Evolutionary conservation across 1,140 invertebrate species (phyloP), one percentile per base, ranked within the genome.

Genomic region (Cataglyphis hispanica): DNA sequence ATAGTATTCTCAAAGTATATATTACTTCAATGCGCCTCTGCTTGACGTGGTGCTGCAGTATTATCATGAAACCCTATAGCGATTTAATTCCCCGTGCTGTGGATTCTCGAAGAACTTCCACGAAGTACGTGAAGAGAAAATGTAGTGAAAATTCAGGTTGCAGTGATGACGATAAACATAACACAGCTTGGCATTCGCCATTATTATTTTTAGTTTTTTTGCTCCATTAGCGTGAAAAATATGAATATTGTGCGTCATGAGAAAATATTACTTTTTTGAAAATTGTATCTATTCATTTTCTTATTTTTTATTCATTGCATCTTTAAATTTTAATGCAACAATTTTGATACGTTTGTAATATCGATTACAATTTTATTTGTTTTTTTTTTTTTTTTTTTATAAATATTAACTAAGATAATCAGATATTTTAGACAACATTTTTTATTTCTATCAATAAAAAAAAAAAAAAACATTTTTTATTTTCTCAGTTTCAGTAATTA

Each of bases 21-120:
- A 34, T 50, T 46, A 46, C 16, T 50, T 67, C 13, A 22, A 67
- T 5, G 7, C 2, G 1, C 61, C 19, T 70, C 19, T 67, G 25
- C 2, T 11, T 31, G 25, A 81, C n/a, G n/a, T 60, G 50, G 22
- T 70, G 70, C 53, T 61, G 46, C 16, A 27, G 11, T 69, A 75
- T 86, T 75, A 67, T 87, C 89, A 75, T 60, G 89, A 90, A 90
- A 88, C 84, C 86, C 46, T 90, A 91, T 74, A 81, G 69, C 13
- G 76, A 72, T 90, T 84, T 88, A 89, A 90, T 90, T 88, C 86
- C 50, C 60, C 13, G 40, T 11, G 10, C 43, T 60, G 70, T 72
- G 76, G 64, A 89, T 89, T 76, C 58, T 74, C 27, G 53, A 83
- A 74, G 27, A 83, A 86, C 64, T 89, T 89, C 80, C 50, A 83